A percentile compares a stretch with the other conserved stretches of the same genome.
phyloP scores from a whole-genome alignment of 2,113 vertebrate genomes.

The Ia io region DNA sequence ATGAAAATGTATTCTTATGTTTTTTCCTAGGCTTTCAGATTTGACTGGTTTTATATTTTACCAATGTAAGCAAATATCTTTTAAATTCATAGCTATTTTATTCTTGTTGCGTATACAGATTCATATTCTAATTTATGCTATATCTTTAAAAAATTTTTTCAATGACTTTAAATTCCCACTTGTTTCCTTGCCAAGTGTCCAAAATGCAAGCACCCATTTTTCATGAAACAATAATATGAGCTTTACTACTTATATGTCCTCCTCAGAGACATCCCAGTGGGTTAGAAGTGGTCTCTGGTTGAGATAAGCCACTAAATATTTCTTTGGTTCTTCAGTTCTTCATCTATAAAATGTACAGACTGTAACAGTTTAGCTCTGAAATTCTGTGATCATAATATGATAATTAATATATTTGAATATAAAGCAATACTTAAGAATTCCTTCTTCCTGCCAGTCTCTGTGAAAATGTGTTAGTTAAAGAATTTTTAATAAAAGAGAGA shows the following conservation, averaged over 20 bases:
- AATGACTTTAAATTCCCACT: not conserved
- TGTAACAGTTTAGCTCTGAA: not conserved
- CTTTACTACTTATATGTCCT: not conserved
- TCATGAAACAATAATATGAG: not conserved
- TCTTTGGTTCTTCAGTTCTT: not conserved
- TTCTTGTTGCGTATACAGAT: not conserved
- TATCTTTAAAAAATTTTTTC: not conserved
- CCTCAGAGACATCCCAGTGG: not conserved
- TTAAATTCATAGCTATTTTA: not conserved
- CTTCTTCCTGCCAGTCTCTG: not conserved
- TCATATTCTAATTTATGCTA: not conserved
- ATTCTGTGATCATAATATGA: not conserved
- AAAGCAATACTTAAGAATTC: not conserved
- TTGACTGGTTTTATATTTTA: slow-evolving; percentile 19
- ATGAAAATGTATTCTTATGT: not conserved
- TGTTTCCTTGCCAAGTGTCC: slow-evolving; percentile 5
- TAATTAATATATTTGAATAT: not conserved
- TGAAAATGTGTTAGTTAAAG: not conserved
- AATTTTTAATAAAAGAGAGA: not conserved
- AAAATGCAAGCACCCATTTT: not conserved
- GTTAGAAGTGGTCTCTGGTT: not conserved
- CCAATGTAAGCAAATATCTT: not conserved
- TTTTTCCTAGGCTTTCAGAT: not conserved
- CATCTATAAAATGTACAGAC: not conserved
- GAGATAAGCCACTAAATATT: not conserved